A percentile compares a stretch with the other conserved stretches of the same genome.
Conservation (phyloP, 2,113 vertebrate genomes). For the Gobio gobio region DNA sequence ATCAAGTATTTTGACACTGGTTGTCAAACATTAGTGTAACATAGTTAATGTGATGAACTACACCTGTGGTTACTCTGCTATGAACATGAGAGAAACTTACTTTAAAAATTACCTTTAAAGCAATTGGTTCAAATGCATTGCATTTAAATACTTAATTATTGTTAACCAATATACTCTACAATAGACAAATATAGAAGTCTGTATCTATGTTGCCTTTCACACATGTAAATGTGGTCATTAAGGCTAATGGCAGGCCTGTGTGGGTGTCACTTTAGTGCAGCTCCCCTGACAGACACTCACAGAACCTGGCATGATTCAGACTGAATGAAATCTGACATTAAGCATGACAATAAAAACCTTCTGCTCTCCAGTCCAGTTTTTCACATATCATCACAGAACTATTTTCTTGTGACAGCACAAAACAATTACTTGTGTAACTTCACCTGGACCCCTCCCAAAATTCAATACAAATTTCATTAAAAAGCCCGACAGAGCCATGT, state of each 20-base stretch:
- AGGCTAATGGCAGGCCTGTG: background rate
- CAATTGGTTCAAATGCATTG: background rate
- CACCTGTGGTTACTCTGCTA: background rate
- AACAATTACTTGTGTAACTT: background rate
- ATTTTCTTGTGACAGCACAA: background rate
- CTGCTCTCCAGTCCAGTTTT: background rate
- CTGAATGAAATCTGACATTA: background rate
- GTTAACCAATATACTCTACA: background rate
- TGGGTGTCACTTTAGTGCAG: background rate
- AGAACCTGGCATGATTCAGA: background rate
- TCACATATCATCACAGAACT: background rate
- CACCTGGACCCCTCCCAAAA: background rate
- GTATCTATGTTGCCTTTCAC: background rate
- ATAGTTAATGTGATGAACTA: background rate
- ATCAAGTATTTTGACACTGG: background rate
- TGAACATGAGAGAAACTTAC: background rate
- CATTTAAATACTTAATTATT: background rate
- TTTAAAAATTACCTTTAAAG: background rate
- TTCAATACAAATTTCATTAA: background rate
- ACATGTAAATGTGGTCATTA: background rate
- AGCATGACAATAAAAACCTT: background rate
- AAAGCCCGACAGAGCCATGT: background rate
- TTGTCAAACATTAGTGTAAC: background rate
- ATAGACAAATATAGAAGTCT: background rate
- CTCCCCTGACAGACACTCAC: background rate